phyloP scores from a whole-genome alignment of 2,797 vertebrate species.

The Moxostoma hubbsi region DNA sequence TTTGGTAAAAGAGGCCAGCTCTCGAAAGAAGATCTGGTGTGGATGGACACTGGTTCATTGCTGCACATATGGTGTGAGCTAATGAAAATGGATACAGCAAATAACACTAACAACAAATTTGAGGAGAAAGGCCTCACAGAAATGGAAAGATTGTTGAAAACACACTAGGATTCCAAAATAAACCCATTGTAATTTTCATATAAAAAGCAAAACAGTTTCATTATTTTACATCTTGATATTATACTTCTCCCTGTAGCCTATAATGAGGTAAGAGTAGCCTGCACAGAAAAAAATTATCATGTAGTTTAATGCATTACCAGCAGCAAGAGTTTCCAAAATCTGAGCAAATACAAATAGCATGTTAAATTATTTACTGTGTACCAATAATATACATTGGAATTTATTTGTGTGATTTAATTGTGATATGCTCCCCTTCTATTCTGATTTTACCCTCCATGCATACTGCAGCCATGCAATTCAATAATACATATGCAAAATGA shows the following conservation, averaged over 20 bases:
- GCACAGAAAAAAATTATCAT: constrained; percentile 12
- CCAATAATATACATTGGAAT: not conserved
- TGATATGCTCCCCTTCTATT: not conserved
- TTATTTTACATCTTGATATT: constrained; percentile 23
- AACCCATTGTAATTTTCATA: not conserved
- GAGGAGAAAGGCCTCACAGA: constrained; percentile 3
- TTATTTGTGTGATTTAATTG: not conserved
- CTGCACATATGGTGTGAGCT: constrained; percentile 38
- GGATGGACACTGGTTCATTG: constrained; percentile 33
- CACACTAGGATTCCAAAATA: not conserved
- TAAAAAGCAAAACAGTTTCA: not conserved
- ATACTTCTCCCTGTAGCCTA: constrained; percentile 12
- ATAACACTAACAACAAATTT: constrained; percentile 4
- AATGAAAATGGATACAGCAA: not conserved
- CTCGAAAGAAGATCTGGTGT: constrained; percentile 20
- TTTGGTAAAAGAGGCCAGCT: constrained; percentile 49
- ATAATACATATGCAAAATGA: not conserved
- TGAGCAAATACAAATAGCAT: not conserved
- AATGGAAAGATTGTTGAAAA: not conserved
- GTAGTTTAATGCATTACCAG: constrained; percentile 24
- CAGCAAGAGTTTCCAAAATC: constrained; percentile 4
- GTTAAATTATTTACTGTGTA: not conserved
- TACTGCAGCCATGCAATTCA: not conserved
- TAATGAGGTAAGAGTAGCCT: constrained; percentile 38
- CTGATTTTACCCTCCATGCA: not conserved